Percentiles rank a stretch among this genome's conserved stretches.
Evolutionary conservation across 2,888 invertebrate species (phyloP).

Genomic region (Bimastos eiseni): DNA sequence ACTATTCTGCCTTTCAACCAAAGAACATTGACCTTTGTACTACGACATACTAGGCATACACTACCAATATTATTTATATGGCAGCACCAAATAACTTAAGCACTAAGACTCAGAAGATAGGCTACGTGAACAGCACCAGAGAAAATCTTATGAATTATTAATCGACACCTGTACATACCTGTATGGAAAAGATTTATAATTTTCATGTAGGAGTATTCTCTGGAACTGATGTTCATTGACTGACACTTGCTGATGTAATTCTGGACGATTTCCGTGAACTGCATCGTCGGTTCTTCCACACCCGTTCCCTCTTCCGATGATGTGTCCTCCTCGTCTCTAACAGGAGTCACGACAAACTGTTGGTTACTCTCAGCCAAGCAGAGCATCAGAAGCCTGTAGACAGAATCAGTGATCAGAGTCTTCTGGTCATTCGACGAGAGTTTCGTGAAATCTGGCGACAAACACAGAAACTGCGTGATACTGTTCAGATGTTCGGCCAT

Average conservation of each 20-base stretch:
- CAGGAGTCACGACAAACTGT: constrained; percentile 15
- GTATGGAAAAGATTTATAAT: constrained; percentile 58
- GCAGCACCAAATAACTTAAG: not conserved
- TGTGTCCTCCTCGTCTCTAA: not conserved
- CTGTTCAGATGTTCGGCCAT: not conserved
- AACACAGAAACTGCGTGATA: not conserved
- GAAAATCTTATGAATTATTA: not conserved
- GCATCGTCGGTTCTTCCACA: constrained; percentile 48
- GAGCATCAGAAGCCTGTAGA: not conserved
- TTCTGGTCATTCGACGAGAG: not conserved
- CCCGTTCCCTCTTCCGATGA: not conserved
- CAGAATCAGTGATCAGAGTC: not conserved
- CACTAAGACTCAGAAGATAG: not conserved
- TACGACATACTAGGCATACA: not conserved
- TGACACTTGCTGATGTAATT: constrained; percentile 57
- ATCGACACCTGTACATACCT: constrained; percentile 48
- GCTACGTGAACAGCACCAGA: not conserved
- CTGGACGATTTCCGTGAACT: constrained; percentile 57
- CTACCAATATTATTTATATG: not conserved
- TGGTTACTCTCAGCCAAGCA: constrained; percentile 14
- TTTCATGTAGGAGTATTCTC: constrained; percentile 54
- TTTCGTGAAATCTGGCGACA: not conserved
- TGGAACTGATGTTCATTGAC: constrained; percentile 53
- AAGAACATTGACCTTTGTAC: not conserved
- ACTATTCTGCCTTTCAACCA: not conserved